Conservation (phyloP, 2,888 invertebrate species). For the Tipula vernalis region DNA sequence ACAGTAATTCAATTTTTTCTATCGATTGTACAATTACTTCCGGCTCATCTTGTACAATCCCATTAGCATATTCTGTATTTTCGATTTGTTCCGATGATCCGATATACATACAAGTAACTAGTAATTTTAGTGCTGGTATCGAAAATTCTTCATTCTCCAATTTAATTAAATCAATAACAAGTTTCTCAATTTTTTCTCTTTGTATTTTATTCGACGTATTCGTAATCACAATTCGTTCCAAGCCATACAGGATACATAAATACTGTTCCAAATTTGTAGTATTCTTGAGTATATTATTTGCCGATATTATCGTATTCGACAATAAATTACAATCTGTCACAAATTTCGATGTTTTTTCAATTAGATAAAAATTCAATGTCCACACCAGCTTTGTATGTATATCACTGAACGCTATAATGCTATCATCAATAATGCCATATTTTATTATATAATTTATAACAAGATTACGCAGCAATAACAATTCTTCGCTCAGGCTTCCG, state of each 20-base stretch:
- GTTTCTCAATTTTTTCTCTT: slow-evolving; percentile 50
- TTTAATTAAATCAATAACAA: slow-evolving; percentile 54
- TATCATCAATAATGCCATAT: slow-evolving; percentile 35
- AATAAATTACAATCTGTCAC: slow-evolving; percentile 45
- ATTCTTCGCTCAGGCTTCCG: slow-evolving; percentile 35
- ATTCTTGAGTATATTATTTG: slow-evolving; percentile 38
- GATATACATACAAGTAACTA: slow-evolving; percentile 69
- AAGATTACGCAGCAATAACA: slow-evolving; percentile 31
- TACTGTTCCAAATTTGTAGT: slow-evolving; percentile 35
- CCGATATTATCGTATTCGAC: slow-evolving; percentile 43
- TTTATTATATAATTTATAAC: slow-evolving; percentile 33
- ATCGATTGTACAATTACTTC: slow-evolving; percentile 66
- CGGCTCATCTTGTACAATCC: slow-evolving; percentile 47
- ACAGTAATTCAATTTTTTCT: slow-evolving; percentile 66
- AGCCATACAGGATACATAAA: slow-evolving; percentile 43
- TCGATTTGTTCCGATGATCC: slow-evolving; percentile 41
- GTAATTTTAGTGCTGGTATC: slow-evolving; percentile 57
- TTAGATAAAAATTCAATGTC: slow-evolving; percentile 60
- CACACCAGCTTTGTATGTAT: slow-evolving; percentile 58
- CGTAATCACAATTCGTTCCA: slow-evolving; percentile 55
- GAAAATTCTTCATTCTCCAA: slow-evolving; percentile 55
- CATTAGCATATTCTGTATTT: slow-evolving; percentile 36
- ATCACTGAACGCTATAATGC: slow-evolving; percentile 36
- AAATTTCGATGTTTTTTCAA: slow-evolving; percentile 57
- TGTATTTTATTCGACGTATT: slow-evolving; percentile 41